Evolutionary conservation across 2,888 invertebrate species (phyloP), one percentile per base, ranked within the genome.

Genomic region (Acrobasis repandana): DNA sequence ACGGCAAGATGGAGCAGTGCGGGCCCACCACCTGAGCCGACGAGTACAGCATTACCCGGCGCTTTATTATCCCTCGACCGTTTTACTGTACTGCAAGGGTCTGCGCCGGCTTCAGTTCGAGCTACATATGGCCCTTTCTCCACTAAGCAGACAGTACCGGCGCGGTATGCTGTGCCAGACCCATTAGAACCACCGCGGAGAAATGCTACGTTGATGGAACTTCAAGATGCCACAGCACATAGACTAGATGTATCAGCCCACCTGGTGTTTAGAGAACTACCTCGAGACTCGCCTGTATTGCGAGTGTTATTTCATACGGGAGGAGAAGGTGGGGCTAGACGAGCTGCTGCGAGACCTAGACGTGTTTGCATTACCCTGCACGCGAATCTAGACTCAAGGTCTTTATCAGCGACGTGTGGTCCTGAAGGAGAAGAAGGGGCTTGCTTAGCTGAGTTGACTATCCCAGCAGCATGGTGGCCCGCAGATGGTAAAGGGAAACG

Each of bases 111-210:
- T 38, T 97, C 97, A 28, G 96, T 98, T 49, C 94, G 98, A 64
- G 98, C 98, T 56, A 97, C 96, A 48, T 98, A 98, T 81, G 98
- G 98, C 5, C 98, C 98, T 9, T 98, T 98, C 89, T 97, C 97
- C 72, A 98, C 98, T 60, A 98, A 98, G 80, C 98, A 98, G 88
- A 98, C 98, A 0, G 97, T 98, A 47, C 97, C 98, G 47, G 97
- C 97, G 1, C 93, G 96, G 56, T 97, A 97, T 80, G 96, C 97
- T 64, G 97, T 97, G 57, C 97, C 97, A 8, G 97, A 97, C 85
- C 95, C 96, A 0, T 86, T 96, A 65, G 96, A 96, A 75, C 93
- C 94, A 36, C 93, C 94, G 2, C 79, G 80, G 62, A 82, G 93
- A 76, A 94, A 94, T 72, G 93, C 94, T 1, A 93, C 94, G 20